Evolutionary conservation across 2,888 invertebrate genomes (phyloP).

Genomic region (Chalcosyrphus nemorum): DNA sequence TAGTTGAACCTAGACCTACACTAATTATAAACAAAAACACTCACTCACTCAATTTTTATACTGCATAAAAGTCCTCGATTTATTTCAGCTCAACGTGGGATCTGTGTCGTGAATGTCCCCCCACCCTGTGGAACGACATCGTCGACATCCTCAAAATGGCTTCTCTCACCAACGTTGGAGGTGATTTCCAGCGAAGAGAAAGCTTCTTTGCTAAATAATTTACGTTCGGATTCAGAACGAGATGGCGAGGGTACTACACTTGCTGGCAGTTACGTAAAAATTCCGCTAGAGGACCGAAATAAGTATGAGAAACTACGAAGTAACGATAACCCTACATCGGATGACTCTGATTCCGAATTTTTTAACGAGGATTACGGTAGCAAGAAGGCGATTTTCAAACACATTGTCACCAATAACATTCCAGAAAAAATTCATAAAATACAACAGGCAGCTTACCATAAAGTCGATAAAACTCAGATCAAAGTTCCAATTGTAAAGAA

Average conservation of each 20-base stretch:
- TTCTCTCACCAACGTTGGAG: constrained; percentile 81
- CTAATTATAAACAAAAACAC: constrained; percentile 44
- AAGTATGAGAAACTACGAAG: constrained; percentile 89
- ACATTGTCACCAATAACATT: constrained; percentile 83
- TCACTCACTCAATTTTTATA: constrained; percentile 78
- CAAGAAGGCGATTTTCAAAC: constrained; percentile 81
- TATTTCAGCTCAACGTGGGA: constrained; percentile 76
- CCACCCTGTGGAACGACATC: constrained; percentile 76
- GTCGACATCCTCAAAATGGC: constrained; percentile 81
- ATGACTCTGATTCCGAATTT: constrained; percentile 83
- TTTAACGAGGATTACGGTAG: constrained; percentile 80
- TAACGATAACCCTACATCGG: constrained; percentile 84
- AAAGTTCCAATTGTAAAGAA: constrained; percentile 82
- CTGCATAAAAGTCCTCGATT: constrained; percentile 82
- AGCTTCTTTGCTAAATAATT: constrained; percentile 79
- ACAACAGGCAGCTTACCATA: constrained; percentile 83
- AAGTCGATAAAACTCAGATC: constrained; percentile 82
- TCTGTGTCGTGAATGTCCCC: constrained; percentile 51
- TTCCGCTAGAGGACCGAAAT: constrained; percentile 87
- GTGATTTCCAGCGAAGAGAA: constrained; percentile 80
- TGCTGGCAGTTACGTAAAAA: constrained; percentile 84
- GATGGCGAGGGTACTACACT: constrained; percentile 75
- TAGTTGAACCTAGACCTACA: constrained; percentile 66
- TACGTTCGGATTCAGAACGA: constrained; percentile 78
- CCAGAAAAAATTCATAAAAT: constrained; percentile 83